Evolutionary conservation across 2,888 invertebrate species (phyloP), one percentile per base, ranked within the genome.

Genomic region (Drosophila diplacantha): DNA sequence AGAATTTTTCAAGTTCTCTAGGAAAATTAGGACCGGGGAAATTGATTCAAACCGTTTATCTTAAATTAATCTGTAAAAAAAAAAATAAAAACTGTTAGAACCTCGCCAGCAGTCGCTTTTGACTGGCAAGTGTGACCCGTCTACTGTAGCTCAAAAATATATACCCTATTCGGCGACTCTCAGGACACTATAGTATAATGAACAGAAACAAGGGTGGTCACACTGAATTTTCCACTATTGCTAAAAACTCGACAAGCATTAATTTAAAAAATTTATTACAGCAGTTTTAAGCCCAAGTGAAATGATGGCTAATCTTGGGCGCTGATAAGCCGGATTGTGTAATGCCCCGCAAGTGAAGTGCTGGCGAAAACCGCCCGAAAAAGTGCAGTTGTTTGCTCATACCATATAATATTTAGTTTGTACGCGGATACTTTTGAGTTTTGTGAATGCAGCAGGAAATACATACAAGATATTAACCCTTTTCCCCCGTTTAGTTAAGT

Each of bases 351-450:
- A 9, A 16, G 18, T 59, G 18, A 58, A 38, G 18, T 32, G 60
- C 44, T 31, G 16, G 24, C 14, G 20, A 32, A 43, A 22, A 35
- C 7, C 8, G 11, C 14, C 24, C 14, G 6, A 11, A 20, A 22
- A 32, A 61, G 49, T 60, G 31, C 41, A n/a, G 29, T 62, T 11
- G 31, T 11, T 41, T 62, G 59, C 24, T 24, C 44, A 37, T 35
- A 62, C 35, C 20, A 9, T 43, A 49, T 37, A 29, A 12, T 20
- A 24, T 31, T 37, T 37, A 32, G 16, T 32, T 44, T 24, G 32
- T 31, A n/a, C 35, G 39, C 41, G 24, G 62, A 41, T 29, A 43
- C 34, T 24, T 5, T 35, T 37, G 50, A 49, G 43, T 31, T 56
- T 29, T 22, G 51, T 43, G 31, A 51, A 32, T 37, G 34, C 41